Base-by-base conservation (phyloP, 2,797 vertebrate genomes). In the Manis javanica region DNA sequence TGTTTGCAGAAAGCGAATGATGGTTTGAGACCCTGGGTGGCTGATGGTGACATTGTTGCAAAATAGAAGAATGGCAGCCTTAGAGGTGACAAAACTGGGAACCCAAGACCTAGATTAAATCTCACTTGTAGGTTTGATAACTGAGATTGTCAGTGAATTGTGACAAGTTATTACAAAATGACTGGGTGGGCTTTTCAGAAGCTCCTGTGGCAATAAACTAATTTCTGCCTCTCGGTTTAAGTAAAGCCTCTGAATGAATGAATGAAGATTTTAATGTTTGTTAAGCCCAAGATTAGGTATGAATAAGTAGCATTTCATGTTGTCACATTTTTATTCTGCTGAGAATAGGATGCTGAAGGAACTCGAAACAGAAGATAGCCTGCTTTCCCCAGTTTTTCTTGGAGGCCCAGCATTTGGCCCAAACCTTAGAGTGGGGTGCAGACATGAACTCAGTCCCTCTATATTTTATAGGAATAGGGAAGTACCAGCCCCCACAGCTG, bases 351-450 rank as follows among this genome's bases (percentile, higher is more conserved):
- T 74, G 49, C 64, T 82, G 8, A 63, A 72, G 12, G 77, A 78
- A 49, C 26, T 31, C 26, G 57, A 89, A 85, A 66, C 23, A 72
- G 31, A 97, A 81, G 55, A 24, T 31, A 46, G 61, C 16, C 51
- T 61, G 24, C 21, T 87, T 79, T 83, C 15, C 29, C 72, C 16
- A 29, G 11, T 49, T 78, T 83, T 81, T 66, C 74, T 75, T 24
- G 11, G 79, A 87, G 26, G 49, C 55, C 31, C 31, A 21, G 12
- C 71, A 85, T 49, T 77, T n/a, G 24, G 42, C 55, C 24, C 37
- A 95, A 90, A 77, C 18, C 66, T 77, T 81, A 26, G 61, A 84
- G 63, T n/a, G 31, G 24, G 39, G 61, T 42, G 42, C 66, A 97
- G 72, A 89, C 10, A 49, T 49, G 9, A 63, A 82, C 51, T 57